These are phyloP conservation scores for Eupithecia pulchellata DNA, from an alignment of 2,888 invertebrate species.

Conservation along the genomic window DNA sequence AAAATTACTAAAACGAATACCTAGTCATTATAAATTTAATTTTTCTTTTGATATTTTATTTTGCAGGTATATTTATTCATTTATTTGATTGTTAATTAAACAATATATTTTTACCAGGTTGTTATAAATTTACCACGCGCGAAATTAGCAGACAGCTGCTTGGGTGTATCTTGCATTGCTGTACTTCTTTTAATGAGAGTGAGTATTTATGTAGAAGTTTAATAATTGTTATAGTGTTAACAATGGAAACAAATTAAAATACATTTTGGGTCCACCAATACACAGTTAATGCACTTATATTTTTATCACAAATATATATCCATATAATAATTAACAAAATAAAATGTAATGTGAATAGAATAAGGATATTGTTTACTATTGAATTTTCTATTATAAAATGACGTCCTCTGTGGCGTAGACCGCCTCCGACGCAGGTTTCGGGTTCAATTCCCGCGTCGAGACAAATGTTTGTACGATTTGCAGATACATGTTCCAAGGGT, in stretches of 20 bases:
- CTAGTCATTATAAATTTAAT: no score
- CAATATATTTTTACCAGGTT: slow-evolving; percentile 73
- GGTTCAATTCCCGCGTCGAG: no score
- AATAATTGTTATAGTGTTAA: neutral
- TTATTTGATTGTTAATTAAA: neutral
- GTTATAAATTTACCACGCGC: slow-evolving; percentile 88
- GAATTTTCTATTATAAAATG: no score
- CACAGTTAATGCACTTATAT: neutral
- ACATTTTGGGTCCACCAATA: neutral
- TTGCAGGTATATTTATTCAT: neutral
- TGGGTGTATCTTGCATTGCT: slow-evolving; percentile 90
- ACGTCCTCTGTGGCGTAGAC: no score
- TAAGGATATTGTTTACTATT: no score
- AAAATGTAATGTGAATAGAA: neutral
- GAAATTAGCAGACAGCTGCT: slow-evolving; percentile 87
- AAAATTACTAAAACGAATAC: no score
- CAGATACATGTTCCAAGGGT: no score
- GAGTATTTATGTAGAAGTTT: slow-evolving; percentile 65
- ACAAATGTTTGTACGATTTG: no score
- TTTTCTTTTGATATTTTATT: neutral
- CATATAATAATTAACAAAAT: neutral
- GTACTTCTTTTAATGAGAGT: slow-evolving; percentile 91
- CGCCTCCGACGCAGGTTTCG: no score
- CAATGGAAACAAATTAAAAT: neutral
- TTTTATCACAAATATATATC: neutral